phyloP scores from a whole-genome alignment of 2,888 invertebrate species.

The Ecliptopera silaceata region DNA sequence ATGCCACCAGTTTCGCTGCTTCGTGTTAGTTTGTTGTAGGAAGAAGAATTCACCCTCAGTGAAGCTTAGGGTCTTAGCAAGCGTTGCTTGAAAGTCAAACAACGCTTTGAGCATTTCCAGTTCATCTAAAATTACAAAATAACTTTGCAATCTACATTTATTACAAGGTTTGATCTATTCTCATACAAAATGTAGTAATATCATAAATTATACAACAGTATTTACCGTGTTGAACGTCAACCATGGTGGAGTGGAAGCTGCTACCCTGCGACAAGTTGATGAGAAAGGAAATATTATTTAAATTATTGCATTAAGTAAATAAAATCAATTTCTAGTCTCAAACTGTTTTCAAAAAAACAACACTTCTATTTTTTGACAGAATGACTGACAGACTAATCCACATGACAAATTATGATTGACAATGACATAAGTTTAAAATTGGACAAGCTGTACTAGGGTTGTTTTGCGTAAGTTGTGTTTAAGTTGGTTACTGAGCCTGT shows the following conservation, averaged over 20 bases:
- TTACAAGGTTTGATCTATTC: slow-evolving; percentile 3
- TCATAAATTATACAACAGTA: background rate
- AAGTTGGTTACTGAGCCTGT: too few species aligned
- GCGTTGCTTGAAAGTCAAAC: slow-evolving; percentile 92
- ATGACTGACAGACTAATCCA: too few species aligned
- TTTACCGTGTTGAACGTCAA: slow-evolving; percentile 50
- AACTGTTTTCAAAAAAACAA: too few species aligned
- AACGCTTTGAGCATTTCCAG: slow-evolving; percentile 92
- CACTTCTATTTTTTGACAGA: too few species aligned
- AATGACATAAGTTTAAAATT: too few species aligned
- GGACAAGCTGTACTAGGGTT: too few species aligned
- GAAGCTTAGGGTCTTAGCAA: slow-evolving; percentile 92
- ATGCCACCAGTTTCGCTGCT: slow-evolving; percentile 95
- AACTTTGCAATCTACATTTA: slow-evolving; percentile 12
- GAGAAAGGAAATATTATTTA: background rate
- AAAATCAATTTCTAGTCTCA: too few species aligned
- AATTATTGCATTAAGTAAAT: too few species aligned
- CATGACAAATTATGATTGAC: too few species aligned
- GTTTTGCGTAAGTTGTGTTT: too few species aligned
- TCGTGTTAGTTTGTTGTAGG: slow-evolving; percentile 89
- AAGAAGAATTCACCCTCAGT: slow-evolving; percentile 91
- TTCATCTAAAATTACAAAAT: slow-evolving; percentile 79
- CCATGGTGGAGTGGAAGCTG: slow-evolving; percentile 45
- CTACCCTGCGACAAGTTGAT: background rate
- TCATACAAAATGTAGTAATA: slow-evolving; percentile 18